Conservation (phyloP, 2,797 vertebrate genomes). For the Phoxinus dragarum region DNA sequence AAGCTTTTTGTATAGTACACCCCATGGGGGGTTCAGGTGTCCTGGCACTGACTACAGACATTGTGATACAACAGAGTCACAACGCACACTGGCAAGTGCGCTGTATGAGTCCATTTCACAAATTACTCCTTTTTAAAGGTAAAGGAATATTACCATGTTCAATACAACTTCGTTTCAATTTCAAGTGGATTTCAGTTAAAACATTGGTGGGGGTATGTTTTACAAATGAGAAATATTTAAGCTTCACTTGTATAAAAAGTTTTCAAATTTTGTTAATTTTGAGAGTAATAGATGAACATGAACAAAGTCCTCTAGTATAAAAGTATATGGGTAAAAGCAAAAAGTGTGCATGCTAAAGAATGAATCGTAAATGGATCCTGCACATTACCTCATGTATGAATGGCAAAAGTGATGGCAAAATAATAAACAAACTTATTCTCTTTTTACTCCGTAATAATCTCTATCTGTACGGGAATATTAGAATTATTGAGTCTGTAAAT, state of each 20-base stretch:
- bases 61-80: slow-evolving; percentile 36
- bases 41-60: slow-evolving; percentile 37
- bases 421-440: background rate
- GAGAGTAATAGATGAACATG: background rate
- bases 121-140: background rate
- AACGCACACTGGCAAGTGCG: background rate
- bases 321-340: background rate
- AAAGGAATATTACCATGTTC: background rate
- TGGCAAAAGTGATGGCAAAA: background rate
- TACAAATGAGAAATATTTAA: background rate
- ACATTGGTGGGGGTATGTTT: background rate
- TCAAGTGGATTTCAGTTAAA: background rate
- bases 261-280: background rate
- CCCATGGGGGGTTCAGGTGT: slow-evolving; percentile 55
- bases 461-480: background rate
- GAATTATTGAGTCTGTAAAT: background rate
- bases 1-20: slow-evolving; percentile 56
- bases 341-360: background rate
- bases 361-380: background rate
- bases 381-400: background rate
- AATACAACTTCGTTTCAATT: background rate
- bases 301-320: background rate
- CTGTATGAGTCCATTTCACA: background rate
- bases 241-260: background rate
- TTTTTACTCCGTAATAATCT: background rate